These are phyloP conservation scores for Scopus umbretta DNA, from an alignment of 2,113 vertebrate species.

Conservation along the genomic window DNA sequence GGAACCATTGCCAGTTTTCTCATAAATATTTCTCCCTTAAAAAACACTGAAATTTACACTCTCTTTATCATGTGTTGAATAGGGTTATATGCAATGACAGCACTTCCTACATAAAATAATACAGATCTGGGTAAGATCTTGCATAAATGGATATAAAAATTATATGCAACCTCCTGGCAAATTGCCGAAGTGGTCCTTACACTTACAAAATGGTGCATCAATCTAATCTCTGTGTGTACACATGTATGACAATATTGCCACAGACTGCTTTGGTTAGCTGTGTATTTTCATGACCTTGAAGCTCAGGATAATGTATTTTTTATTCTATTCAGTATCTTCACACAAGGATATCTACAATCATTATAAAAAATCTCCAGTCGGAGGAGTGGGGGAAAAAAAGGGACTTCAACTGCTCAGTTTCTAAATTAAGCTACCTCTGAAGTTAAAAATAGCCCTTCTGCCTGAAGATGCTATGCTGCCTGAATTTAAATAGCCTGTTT, in stretches of 20 bases:
- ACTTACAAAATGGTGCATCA: background rate
- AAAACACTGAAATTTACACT: constrained; percentile 25
- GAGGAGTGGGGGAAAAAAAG: constrained; percentile 40
- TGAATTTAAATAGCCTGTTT: constrained; percentile 78
- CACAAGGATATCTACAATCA: constrained; percentile 44
- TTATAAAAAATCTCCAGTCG: constrained; percentile 68
- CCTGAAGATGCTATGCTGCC: constrained; percentile 73
- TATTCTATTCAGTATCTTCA: constrained; percentile 32
- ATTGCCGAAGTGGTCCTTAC: background rate
- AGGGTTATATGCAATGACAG: background rate
- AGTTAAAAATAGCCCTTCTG: constrained; percentile 86
- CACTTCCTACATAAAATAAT: background rate
- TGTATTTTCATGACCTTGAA: constrained; percentile 40
- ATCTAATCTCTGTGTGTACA: background rate
- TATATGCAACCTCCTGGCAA: background rate
- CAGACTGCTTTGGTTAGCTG: constrained; percentile 3
- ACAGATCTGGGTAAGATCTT: background rate
- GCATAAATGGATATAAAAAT: background rate
- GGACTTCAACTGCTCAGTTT: constrained; percentile 79
- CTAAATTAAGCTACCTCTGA: constrained; percentile 84
- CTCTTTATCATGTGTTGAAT: background rate
- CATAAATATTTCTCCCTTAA: constrained; percentile 36
- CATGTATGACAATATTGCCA: background rate
- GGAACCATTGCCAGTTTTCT: constrained; percentile 25
- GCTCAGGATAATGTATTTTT: constrained; percentile 38